Evolutionary conservation across 2,113 vertebrate genomes (phyloP), one percentile per base, ranked within the genome.

Genomic region (Clarias macrocephalus): DNA sequence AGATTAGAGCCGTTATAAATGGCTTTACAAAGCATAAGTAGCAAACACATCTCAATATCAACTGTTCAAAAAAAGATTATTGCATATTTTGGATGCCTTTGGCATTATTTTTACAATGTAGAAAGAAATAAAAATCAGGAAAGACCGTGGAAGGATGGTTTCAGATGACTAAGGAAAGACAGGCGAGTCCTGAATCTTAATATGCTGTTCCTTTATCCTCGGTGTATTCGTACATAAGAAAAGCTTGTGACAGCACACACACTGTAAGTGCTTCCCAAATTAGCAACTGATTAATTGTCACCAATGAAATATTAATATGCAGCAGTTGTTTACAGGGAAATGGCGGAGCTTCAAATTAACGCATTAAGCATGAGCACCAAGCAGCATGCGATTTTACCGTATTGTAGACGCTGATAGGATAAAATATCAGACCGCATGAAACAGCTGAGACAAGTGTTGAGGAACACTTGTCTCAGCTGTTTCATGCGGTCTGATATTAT

Each of bases 281-380:
- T 81, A 88, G 85, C 66, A 88, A 42, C 76, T 57, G 30, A 88
- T 81, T 81, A 88, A 88, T 85, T 85, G 83, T 59, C 83, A 65
- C 65, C 87, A 88, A 85, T 85, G 81, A 85, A 81, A 75, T 81
- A 81, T 65, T 88, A 77, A 81, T 85, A 88, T 88, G 83, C 83
- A 88, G 83, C 42, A 72, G 83, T 88, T 88, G 83, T 88, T 88
- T 85, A 85, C 83, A 88, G 83, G 75, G 84, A 85, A 88, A 88
- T 75, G 66, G 76, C 65, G 83, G 83, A 85, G 83, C 76, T 88
- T 75, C 83, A 85, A 85, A 75, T 85, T 88, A 77, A 80, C 57
- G 79, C 72, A 65, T 85, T 88, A 84, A 88, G 65, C 76, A 80
- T 77, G 56, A 73, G 33, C 80, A 75, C 72, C 65, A 85, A 52